phyloP scores from a whole-genome alignment of 2,113 vertebrate genomes.

The Plestiodon gilberti region DNA sequence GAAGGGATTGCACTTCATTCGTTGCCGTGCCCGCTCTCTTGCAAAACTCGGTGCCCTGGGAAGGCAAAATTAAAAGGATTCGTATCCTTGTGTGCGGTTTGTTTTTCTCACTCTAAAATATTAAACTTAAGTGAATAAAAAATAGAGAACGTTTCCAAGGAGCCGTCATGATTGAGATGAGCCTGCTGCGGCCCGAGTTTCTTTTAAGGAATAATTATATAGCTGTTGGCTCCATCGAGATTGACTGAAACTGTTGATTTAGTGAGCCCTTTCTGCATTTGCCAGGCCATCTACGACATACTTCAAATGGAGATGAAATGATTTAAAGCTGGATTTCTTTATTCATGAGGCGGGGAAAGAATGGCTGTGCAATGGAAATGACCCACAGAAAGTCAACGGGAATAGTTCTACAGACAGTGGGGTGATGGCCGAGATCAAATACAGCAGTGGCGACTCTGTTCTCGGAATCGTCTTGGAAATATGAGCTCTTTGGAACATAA shows the following conservation, averaged over 20 bases:
- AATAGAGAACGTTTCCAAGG: conserved; percentile 32
- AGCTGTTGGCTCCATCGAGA: neutral
- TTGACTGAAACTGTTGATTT: conserved; percentile 52
- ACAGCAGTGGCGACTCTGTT: neutral
- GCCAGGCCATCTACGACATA: conserved; percentile 9
- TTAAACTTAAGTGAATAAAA: conserved; percentile 16
- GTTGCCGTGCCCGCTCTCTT: no score
- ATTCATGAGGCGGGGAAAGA: neutral
- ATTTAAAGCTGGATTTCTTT: conserved; percentile 12
- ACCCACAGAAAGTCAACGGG: neutral
- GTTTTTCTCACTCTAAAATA: conserved; percentile 21
- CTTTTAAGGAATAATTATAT: conserved; percentile 12
- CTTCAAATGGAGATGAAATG: conserved; percentile 29
- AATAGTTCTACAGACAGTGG: neutral
- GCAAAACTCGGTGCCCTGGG: conserved; percentile 10
- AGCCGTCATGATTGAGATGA: conserved; percentile 18
- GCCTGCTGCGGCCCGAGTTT: conserved; percentile 18
- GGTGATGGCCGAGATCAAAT: conserved; percentile 1
- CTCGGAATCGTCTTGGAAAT: neutral
- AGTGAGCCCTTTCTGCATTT: conserved; percentile 59
- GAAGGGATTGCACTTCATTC: neutral
- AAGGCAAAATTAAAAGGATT: conserved; percentile 26
- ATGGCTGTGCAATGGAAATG: neutral
- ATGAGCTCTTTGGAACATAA: neutral
- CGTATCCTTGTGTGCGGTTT: neutral